Evolutionary conservation across 2,888 invertebrate genomes (phyloP), one percentile per base, ranked within the genome.

Genomic region (Eueremaeus valkanovi): DNA sequence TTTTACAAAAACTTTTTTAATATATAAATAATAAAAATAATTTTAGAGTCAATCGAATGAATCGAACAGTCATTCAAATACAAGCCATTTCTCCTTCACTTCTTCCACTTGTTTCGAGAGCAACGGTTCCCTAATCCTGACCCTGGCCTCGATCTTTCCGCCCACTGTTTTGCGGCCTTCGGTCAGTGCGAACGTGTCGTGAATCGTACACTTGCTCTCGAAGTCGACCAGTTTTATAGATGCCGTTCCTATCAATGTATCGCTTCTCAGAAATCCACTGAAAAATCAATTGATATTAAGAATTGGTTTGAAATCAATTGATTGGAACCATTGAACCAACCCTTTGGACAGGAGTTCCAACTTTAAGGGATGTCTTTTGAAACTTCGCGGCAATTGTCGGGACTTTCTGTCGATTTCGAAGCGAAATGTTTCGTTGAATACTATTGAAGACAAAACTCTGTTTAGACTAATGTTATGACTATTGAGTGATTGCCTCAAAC

Each of bases 261-360:
- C 97, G 81, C 91, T 89, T 79, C 93, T 88, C 84, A 98, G 90
- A 86, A 98, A 95, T 80, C 97, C 95, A 84, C 95, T 95, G 89
- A 79, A 31, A 18, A 61, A 24, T 13, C 11, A 73, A 51, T 76
- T 42, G 24, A 36, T 42, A 27, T 40, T 61, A 16, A 63, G 73
- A n/a, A n/a, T n/a, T n/a, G n/a, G n/a, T n/a, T n/a, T n/a, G n/a
- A n/a, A n/a, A n/a, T n/a, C n/a, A n/a, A n/a, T n/a, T n/a, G n/a
- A n/a, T n/a, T n/a, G n/a, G n/a, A n/a, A n/a, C n/a, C n/a, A n/a
- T n/a, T n/a, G 72, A 11, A 81, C 89, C 88, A 85, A 95, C 95
- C 96, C 95, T 86, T 92, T 91, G 0, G 93, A 90, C 86, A 89
- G 95, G 13, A 97, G 88, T 84, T 97, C 95, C 75, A 94, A 88